phyloP scores from a whole-genome alignment of 2,888 invertebrate species.

The Xestia ashworthii region DNA sequence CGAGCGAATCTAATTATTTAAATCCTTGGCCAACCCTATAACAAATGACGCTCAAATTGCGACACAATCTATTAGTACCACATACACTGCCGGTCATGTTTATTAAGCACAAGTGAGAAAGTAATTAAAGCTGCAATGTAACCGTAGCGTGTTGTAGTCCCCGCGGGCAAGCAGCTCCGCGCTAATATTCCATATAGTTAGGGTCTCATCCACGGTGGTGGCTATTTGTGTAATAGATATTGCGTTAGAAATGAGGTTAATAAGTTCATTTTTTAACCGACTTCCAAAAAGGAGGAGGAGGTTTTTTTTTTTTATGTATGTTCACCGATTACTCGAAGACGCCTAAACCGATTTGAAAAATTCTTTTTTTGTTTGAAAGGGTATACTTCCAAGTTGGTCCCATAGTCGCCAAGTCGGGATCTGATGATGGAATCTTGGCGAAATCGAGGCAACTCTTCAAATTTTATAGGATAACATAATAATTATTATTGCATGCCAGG shows the following conservation, averaged over 20 bases:
- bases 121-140: slow-evolving; percentile 79
- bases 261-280: no score
- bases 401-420: no score
- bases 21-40: slow-evolving; percentile 22
- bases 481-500: no score
- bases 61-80: slow-evolving; percentile 46
- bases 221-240: slow-evolving; percentile 67
- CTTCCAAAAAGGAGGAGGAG: no score
- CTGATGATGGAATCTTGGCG: no score
- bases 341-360: no score
- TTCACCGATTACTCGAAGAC: no score
- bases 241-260: slow-evolving; percentile 48
- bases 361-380: no score
- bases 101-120: slow-evolving; percentile 62
- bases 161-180: slow-evolving; percentile 61
- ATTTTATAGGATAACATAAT: no score
- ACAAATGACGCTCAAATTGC: slow-evolving; percentile 45
- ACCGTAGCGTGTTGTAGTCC: slow-evolving; percentile 65
- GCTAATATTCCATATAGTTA: slow-evolving; percentile 73
- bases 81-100: slow-evolving; percentile 58
- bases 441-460: no score
- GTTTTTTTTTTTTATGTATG: no score
- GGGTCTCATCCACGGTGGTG: slow-evolving; percentile 51
- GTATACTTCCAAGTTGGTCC: no score
- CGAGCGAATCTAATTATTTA: background rate